phyloP scores from a whole-genome alignment of 2,888 invertebrate genomes.

The Thecocarcelia acutangulata region DNA sequence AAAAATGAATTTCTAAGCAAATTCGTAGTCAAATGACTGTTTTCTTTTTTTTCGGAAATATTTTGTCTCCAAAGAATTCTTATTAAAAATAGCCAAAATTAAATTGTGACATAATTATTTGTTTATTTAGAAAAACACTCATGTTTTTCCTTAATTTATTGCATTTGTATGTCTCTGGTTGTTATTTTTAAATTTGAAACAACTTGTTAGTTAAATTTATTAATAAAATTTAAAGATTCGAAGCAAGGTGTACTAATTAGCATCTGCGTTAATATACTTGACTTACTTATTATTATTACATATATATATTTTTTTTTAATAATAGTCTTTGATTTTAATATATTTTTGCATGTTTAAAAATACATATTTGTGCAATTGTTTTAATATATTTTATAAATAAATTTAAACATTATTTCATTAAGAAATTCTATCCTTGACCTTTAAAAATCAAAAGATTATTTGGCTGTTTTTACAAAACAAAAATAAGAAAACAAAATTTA shows the following conservation, averaged over 20 bases:
- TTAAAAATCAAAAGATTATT: conserved; percentile 27
- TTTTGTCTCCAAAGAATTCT: no score
- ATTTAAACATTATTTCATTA: not conserved
- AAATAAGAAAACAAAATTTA: not conserved
- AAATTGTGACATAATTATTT: conserved; percentile 57
- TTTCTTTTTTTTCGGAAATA: not conserved
- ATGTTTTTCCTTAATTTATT: conserved; percentile 8
- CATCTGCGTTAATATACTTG: no score
- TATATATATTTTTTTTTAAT: no score
- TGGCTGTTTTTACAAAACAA: conserved; percentile 28
- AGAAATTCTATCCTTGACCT: conserved; percentile 49
- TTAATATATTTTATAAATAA: not conserved
- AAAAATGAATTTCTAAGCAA: no score
- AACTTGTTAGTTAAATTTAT: not conserved
- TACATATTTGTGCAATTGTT: not conserved
- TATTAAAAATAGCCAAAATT: conserved; percentile 43
- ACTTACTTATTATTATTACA: no score
- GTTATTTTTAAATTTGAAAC: conserved; percentile 14
- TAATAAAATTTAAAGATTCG: not conserved
- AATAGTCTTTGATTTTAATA: no score
- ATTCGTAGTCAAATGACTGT: no score
- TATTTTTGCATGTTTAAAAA: not conserved
- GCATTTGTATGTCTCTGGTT: not conserved
- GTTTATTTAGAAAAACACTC: conserved; percentile 46
- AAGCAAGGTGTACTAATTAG: no score